Conservation (phyloP, 2,797 vertebrate species). For the Propithecus deckenii region DNA sequence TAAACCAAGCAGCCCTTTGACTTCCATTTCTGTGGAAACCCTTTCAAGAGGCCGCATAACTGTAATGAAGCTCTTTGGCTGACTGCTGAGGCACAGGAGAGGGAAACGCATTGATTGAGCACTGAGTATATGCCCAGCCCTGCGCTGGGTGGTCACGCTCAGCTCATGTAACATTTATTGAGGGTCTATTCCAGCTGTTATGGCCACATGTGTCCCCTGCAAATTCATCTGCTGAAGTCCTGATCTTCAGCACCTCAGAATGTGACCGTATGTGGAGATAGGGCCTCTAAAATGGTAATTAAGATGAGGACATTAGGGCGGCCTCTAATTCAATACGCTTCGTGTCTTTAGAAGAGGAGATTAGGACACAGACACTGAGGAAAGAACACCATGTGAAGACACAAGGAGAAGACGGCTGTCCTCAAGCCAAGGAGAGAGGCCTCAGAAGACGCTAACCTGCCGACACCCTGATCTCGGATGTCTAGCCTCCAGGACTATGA, state of each 20-base stretch:
- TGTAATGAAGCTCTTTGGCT: neutral
- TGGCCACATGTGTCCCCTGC: neutral
- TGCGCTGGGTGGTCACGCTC: neutral
- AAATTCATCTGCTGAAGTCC: neutral
- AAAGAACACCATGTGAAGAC: neutral
- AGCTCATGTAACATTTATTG: neutral
- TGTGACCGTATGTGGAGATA: neutral
- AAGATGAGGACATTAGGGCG: neutral
- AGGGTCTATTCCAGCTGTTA: neutral
- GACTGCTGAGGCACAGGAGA: neutral
- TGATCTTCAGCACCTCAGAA: neutral
- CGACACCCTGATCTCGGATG: neutral
- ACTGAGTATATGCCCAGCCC: neutral
- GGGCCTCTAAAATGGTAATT: neutral
- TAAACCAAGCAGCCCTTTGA: slow-evolving; percentile 45
- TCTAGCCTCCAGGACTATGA: neutral
- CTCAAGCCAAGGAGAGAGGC: neutral
- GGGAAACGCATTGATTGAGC: neutral
- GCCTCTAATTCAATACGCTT: neutral
- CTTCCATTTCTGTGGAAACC: slow-evolving; percentile 30
- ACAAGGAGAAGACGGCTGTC: neutral
- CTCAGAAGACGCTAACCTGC: neutral
- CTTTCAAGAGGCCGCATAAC: neutral
- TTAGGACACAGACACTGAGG: neutral
- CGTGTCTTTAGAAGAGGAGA: neutral